Evolutionary conservation across 2,113 vertebrate species (phyloP), one percentile per base, ranked within the genome.

Genomic region (Chloroceryle aenea): DNA sequence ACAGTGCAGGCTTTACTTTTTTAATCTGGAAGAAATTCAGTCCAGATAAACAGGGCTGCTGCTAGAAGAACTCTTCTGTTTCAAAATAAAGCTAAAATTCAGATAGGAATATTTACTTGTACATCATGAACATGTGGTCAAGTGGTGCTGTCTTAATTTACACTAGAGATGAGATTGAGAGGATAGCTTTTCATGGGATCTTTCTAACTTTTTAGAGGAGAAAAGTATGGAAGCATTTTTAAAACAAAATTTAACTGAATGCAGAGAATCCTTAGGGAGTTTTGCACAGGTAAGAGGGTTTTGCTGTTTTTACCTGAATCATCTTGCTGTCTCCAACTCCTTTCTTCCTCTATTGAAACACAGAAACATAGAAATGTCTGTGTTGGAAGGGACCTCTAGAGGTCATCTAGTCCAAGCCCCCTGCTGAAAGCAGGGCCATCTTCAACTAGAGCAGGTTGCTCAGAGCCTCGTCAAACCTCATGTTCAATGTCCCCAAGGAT

Each of bases 61-160:
- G 4, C 72, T 38, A 40, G 52, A 17, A 88, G 56, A 89, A 25
- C 1, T 2, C 9, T 64, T 86, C 16, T 64, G 2, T 53, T 85
- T 73, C 4, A 27, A 93, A 97, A 55, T 80, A 32, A 62, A 86
- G 40, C 30, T 72, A 27, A 78, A 92, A 78, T 69, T 89, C n/a
- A 36, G 14, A 42, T 20, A 36, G 23, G 6, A 84, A 45, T 36
- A 59, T 78, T 62, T 77, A 34, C 20, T 85, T 19, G 6, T 16
- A 36, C 7, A 11, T 38, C 48, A 29, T 75, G 47, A 67, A 3
- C 7, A 0, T 10, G 14, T 50, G 19, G 43, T 14, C 42, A 82
- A 72, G 30, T 7, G 17, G 8, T 47, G 48, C 34, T 47, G 9
- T 48, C 14, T 72, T 52, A 53, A 14, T 79, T 95, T 76, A 52